phyloP scores from a whole-genome alignment of 2,113 vertebrate genomes.

The Verasper variegatus region DNA sequence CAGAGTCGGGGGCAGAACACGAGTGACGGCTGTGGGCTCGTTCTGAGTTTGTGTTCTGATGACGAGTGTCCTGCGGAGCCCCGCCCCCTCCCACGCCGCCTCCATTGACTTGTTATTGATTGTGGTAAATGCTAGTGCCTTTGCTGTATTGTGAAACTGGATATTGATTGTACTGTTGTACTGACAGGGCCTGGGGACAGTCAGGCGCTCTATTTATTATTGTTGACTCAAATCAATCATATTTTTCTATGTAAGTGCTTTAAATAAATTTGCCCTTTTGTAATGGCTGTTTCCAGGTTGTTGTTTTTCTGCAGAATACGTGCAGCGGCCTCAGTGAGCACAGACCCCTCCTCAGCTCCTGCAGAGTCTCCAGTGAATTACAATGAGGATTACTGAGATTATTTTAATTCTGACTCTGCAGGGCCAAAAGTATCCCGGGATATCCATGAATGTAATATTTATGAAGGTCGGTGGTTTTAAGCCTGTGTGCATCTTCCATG shows the following conservation, averaged over 20 bases:
- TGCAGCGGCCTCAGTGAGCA: not conserved
- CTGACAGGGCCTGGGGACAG: conserved; percentile 72
- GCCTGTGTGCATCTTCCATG: no score
- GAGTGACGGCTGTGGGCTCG: not conserved
- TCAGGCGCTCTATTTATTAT: conserved; percentile 85
- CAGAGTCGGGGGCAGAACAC: not conserved
- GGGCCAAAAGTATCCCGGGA: no score
- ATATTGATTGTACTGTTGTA: conserved; percentile 85
- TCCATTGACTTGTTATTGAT: conserved; percentile 71
- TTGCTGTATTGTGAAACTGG: conserved; percentile 84
- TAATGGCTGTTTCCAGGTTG: conserved; percentile 39
- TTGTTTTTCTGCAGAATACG: not conserved
- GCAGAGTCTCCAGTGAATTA: not conserved
- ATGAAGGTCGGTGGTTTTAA: no score
- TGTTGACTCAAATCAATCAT: conserved; percentile 85
- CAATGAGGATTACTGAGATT: no score
- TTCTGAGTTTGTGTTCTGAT: no score
- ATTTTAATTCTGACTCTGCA: no score
- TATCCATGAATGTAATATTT: no score
- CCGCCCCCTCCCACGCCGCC: conserved; percentile 28
- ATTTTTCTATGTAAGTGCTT: conserved; percentile 88
- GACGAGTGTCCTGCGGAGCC: not conserved
- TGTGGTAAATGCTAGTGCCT: conserved; percentile 85
- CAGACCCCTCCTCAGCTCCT: no score
- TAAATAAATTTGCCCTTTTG: conserved; percentile 84